Base-by-base conservation (phyloP, 1,140 invertebrate species). In the Drosophila equinoxialis region DNA sequence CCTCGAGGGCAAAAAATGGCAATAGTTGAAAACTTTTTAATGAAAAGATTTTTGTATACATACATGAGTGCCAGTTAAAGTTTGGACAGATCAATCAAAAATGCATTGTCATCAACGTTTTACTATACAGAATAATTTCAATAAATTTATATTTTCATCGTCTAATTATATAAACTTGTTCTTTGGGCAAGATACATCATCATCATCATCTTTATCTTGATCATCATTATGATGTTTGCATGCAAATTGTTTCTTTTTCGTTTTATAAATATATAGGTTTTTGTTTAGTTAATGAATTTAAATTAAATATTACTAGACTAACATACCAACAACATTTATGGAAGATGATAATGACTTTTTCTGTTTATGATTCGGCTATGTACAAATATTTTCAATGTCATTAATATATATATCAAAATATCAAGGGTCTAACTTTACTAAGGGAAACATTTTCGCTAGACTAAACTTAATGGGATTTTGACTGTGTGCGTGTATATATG, bases 161-260 rank as follows among this genome's bases (percentile, higher is more conserved):
- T 73, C 83, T 75, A 73, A 87, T 80, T 87, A 83, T 79, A 89
- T 87, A 84, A 77, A 77, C 77, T 78, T 87, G 84, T 84, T 87
- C 84, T 87, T 87, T 87, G 84, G 84, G 84, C 85, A 87, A 90
- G 84, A 90, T 83, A 83, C 84, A 87, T 79, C 76, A 75, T 17
- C 45, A 23, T 23, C 45, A 51, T 51, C 45, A 51, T 39, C 4
- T 13, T 39, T 13, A 11, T 13, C 10, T 39, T 13, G 37, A 51
- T 79, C 84, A 89, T 65, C 11, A 55, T 26, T 26, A 5, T 62
- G 57, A 70, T 86, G 79, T 79, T 72, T 86, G 84, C 75, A 83
- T 79, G 83, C 83, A 71, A 76, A 79, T 77, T 79, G 71, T 17
- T 87, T 6, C 6, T 30, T 30, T 30, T 30, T 30, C 4, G 26